phyloP scores from a whole-genome alignment of 2,113 vertebrate species.

The Protomyctophum bolini region DNA sequence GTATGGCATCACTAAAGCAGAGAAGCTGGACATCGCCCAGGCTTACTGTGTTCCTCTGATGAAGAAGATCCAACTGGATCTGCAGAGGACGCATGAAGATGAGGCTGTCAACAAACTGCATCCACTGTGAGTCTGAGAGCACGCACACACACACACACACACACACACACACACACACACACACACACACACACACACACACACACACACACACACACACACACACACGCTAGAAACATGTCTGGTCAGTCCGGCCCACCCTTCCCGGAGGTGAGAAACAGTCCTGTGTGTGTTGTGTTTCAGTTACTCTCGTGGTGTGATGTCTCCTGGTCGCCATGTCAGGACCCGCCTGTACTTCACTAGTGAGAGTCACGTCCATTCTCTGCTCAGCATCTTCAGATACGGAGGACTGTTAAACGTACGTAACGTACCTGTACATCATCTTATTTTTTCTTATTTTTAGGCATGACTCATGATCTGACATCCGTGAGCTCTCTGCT shows the following conservation, averaged over 20 bases:
- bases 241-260: too few species aligned
- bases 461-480: neutral
- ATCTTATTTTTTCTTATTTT: neutral
- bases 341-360: conserved; percentile 97
- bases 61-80: conserved; percentile 95
- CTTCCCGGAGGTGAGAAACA: too few species aligned
- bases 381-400: conserved; percentile 94
- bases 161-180: conserved; percentile 1
- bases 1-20: conserved; percentile 91
- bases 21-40: conserved; percentile 96
- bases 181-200: neutral
- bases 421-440: conserved; percentile 47
- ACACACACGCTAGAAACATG: neutral
- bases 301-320: conserved; percentile 96
- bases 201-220: neutral
- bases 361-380: conserved; percentile 97
- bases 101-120: conserved; percentile 98
- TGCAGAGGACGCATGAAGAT: conserved; percentile 97
- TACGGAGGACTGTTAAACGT: conserved; percentile 95
- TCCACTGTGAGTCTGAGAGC: conserved; percentile 83
- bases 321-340: conserved; percentile 95
- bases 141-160: neutral
- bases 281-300: conserved; percentile 18
- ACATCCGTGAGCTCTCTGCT: neutral
- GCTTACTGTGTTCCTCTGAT: conserved; percentile 96